Evolutionary conservation across 1,140 invertebrate genomes (phyloP).

Genomic region (Caenorhabditis brenneri): DNA sequence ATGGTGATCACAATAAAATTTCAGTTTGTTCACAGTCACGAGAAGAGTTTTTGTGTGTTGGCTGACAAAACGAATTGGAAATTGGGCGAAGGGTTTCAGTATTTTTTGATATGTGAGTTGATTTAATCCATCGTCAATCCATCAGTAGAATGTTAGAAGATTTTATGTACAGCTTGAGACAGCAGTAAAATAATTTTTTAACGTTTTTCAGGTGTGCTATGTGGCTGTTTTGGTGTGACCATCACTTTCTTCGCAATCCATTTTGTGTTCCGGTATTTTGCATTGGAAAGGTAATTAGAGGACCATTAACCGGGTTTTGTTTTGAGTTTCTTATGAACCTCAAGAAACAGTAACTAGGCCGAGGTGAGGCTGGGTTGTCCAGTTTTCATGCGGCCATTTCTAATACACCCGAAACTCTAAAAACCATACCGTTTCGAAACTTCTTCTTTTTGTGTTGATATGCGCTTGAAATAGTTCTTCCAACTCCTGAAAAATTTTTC

Average conservation of each 20-base stretch:
- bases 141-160: too few species aligned
- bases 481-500: background rate
- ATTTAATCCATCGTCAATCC: too few species aligned
- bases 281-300: background rate
- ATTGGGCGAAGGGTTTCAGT: background rate
- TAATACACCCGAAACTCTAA: too few species aligned
- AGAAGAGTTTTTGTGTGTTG: background rate
- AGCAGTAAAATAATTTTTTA: background rate
- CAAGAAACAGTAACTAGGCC: too few species aligned
- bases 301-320: too few species aligned
- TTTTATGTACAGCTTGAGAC: background rate
- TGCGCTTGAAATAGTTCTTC: too few species aligned
- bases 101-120: background rate
- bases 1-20: background rate
- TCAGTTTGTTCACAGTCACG: background rate
- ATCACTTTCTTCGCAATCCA: background rate
- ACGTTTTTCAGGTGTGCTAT: background rate
- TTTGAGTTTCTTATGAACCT: too few species aligned
- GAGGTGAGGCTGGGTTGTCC: too few species aligned
- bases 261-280: background rate
- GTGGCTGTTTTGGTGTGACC: background rate
- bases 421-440: too few species aligned
- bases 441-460: too few species aligned
- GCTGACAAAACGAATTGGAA: background rate
- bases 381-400: too few species aligned